Percentiles rank a stretch among this genome's conserved stretches.
Evolutionary conservation across 2,797 vertebrate genomes (phyloP).

Genomic region (Acropternis orthonyx): DNA sequence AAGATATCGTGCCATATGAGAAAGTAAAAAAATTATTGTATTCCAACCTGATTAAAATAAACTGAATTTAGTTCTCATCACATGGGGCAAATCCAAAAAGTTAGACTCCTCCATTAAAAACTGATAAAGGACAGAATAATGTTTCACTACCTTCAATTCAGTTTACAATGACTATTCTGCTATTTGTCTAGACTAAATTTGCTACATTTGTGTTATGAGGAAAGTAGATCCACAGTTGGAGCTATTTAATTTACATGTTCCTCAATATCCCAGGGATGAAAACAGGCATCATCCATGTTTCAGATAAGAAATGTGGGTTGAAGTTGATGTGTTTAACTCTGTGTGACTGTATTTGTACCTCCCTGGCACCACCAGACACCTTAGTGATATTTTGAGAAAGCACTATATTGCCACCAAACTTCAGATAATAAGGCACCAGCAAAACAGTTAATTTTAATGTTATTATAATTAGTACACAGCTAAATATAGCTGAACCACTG

Average conservation of each 20-base stretch:
- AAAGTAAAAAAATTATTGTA: background rate
- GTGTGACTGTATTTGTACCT: background rate
- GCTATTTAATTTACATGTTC: background rate
- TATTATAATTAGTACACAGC: background rate
- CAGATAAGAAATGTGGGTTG: background rate
- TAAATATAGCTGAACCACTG: background rate
- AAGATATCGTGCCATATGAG: background rate
- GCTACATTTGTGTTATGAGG: background rate
- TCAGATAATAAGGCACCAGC: background rate
- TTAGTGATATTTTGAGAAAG: accelerated
- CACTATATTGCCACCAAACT: background rate
- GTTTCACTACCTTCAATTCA: background rate
- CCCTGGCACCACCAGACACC: background rate
- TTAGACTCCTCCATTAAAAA: background rate
- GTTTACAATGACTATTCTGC: background rate
- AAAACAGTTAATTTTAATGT: background rate
- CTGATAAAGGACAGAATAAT: background rate
- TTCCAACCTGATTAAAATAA: background rate
- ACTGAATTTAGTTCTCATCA: background rate
- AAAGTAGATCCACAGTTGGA: background rate
- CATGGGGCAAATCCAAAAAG: background rate
- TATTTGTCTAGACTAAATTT: background rate
- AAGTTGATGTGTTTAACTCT: background rate
- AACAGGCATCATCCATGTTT: background rate
- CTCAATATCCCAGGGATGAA: background rate